Evolutionary conservation across 1,140 invertebrate species (phyloP).

Genomic region (Magallana angulata): DNA sequence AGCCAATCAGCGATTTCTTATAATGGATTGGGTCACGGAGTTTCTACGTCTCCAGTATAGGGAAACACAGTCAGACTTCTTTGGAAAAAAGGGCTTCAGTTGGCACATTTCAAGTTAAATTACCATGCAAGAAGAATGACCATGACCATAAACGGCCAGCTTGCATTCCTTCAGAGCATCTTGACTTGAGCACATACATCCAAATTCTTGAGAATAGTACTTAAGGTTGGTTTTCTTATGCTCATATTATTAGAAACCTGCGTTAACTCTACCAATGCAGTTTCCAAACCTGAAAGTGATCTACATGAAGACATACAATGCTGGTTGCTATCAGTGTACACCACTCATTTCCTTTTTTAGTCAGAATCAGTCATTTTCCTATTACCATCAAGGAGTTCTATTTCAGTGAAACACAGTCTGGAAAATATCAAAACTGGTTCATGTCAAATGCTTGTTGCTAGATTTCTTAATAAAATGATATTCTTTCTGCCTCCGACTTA

Average conservation of each 20-base stretch:
- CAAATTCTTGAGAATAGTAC: constrained; percentile 36
- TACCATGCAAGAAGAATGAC: neutral
- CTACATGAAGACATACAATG: constrained; percentile 44
- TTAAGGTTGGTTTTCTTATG: constrained; percentile 42
- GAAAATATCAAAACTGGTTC: neutral
- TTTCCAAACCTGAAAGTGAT: neutral
- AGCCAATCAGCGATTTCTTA: constrained; percentile 6
- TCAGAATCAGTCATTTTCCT: constrained; percentile 1
- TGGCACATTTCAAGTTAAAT: constrained; percentile 39
- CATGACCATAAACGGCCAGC: neutral
- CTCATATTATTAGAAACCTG: constrained; percentile 5
- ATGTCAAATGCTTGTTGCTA: constrained; percentile 15
- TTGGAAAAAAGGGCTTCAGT: constrained; percentile 41
- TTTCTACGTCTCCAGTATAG: constrained; percentile 14
- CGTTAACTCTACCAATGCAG: neutral
- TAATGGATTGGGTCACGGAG: constrained; percentile 47
- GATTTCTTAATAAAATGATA: constrained; percentile 37
- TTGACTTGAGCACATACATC: constrained; percentile 14
- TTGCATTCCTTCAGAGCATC: neutral
- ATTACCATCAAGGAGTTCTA: neutral
- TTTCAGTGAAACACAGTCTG: no score
- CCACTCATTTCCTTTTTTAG: neutral
- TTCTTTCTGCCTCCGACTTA: constrained; percentile 38
- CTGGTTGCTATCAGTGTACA: constrained; percentile 42
- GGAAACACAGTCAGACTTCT: constrained; percentile 43